Evolutionary conservation across 2,888 invertebrate species (phyloP).

Genomic region (Agrochola lychnidis): DNA sequence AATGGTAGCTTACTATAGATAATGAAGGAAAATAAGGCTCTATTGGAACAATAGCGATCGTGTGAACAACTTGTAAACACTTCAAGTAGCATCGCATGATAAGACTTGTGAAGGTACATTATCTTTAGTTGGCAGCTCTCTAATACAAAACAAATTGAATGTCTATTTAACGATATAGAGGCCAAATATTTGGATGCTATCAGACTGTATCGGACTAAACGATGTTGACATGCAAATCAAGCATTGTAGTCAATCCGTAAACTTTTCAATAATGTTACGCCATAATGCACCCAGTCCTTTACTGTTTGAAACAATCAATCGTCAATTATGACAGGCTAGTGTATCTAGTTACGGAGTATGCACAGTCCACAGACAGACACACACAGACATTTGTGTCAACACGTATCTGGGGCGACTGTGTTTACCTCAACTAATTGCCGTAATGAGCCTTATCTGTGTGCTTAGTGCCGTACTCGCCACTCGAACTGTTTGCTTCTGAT

Average conservation of each 20-base stretch:
- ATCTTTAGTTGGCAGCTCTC: constrained; percentile 33
- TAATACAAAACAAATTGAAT: constrained; percentile 24
- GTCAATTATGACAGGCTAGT: constrained; percentile 55
- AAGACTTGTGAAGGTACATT: constrained; percentile 32
- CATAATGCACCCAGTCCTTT: constrained; percentile 40
- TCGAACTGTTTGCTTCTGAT: constrained; percentile 82
- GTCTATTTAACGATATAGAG: constrained; percentile 1
- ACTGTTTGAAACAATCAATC: constrained; percentile 59
- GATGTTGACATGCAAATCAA: constrained; percentile 50
- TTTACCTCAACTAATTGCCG: constrained; percentile 87
- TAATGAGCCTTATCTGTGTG: constrained; percentile 87
- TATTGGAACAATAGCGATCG: constrained; percentile 19
- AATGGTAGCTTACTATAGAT: constrained; percentile 4
- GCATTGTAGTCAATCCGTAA: constrained; percentile 48
- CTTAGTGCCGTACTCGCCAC: constrained; percentile 75
- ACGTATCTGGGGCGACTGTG: constrained; percentile 83
- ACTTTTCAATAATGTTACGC: constrained; percentile 32
- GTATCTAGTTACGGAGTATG: constrained; percentile 50
- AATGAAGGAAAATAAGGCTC: constrained; percentile 31
- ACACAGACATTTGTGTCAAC: constrained; percentile 71
- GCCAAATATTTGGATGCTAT: constrained; percentile 30
- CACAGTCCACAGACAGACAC: constrained; percentile 42
- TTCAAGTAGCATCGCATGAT: constrained; percentile 42
- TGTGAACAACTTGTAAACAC: constrained; percentile 20
- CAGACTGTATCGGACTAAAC: constrained; percentile 36